Evolutionary conservation across 2,113 vertebrate species (phyloP).

Genomic region (Rhea americana): DNA sequence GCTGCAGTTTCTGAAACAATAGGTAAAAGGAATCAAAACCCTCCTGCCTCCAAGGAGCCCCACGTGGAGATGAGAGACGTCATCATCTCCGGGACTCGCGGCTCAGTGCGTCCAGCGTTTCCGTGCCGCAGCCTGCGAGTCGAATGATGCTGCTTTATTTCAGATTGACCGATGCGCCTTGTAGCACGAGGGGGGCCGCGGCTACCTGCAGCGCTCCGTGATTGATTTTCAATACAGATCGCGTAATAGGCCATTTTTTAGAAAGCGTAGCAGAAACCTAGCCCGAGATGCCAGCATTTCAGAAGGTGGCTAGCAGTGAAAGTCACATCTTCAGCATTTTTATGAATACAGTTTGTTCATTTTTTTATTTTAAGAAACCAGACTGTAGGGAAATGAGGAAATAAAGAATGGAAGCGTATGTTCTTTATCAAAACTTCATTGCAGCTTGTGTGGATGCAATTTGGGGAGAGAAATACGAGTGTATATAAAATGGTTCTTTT

Average conservation of each 20-base stretch:
- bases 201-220: conserved; percentile 19
- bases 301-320: background rate
- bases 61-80: accelerated
- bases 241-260: background rate
- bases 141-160: background rate
- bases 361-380: background rate
- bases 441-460: background rate
- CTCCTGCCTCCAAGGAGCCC: background rate
- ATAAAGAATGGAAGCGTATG: background rate
- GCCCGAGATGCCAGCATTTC: background rate
- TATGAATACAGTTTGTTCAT: background rate
- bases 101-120: background rate
- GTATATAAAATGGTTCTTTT: no score
- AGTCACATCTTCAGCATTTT: background rate
- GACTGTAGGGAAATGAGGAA: background rate
- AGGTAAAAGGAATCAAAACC: background rate
- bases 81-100: background rate
- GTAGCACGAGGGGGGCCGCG: background rate
- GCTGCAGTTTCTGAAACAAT: background rate
- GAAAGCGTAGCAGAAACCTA: background rate
- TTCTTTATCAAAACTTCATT: background rate
- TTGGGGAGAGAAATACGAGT: no score
- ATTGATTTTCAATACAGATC: conserved; percentile 2
- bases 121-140: background rate
- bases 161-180: background rate